These are phyloP conservation scores for Sminthopsis crassicaudata DNA, from an alignment of 2,113 vertebrate genomes.

Conservation along the genomic window DNA sequence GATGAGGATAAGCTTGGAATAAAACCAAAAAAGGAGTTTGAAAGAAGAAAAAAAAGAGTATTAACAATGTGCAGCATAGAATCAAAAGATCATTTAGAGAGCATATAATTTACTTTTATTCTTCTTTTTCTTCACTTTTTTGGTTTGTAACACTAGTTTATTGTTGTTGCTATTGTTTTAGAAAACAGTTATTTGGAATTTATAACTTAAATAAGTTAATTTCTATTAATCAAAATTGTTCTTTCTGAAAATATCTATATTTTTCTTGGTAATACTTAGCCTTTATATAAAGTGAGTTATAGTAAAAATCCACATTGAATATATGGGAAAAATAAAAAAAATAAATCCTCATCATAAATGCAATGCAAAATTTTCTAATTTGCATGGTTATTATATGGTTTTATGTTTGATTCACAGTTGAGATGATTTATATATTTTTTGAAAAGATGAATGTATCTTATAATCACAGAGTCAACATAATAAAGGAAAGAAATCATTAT, in stretches of 20 bases:
- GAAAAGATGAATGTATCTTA: not conserved
- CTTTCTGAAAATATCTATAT: not conserved
- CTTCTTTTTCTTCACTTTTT: not conserved
- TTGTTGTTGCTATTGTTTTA: not conserved
- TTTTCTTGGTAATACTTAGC: not conserved
- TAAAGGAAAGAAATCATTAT: not conserved
- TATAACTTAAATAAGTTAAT: not conserved
- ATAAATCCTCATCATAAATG: not conserved
- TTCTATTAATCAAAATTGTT: not conserved
- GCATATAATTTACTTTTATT: not conserved
- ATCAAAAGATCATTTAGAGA: not conserved
- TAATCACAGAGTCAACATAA: not conserved
- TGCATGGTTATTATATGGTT: not conserved
- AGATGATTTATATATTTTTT: not conserved
- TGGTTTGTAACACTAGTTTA: not conserved
- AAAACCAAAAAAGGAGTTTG: not conserved
- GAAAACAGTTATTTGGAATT: not conserved
- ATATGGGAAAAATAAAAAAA: not conserved
- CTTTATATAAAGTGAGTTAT: not conserved
- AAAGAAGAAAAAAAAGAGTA: constrained; percentile 2
- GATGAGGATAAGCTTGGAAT: not conserved
- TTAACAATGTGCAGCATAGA: not conserved
- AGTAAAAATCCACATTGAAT: not conserved
- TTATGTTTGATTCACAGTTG: not conserved
- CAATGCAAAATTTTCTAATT: not conserved